These are phyloP conservation scores for Hecatera dysodea DNA, from an alignment of 2,888 invertebrate genomes.

Conservation along the genomic window DNA sequence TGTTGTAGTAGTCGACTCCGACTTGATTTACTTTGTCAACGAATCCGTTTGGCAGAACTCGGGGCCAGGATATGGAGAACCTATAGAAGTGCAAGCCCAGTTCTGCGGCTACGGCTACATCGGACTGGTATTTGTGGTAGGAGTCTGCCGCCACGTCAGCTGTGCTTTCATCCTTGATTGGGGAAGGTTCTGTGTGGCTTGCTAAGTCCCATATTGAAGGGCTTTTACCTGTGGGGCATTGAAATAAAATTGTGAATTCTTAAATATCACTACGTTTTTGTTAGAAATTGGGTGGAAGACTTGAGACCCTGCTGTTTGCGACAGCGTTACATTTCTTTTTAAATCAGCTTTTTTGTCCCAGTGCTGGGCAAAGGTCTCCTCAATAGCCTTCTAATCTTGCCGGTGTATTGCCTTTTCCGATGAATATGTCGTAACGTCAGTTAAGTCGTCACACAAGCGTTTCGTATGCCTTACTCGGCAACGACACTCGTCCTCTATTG, in stretches of 20 bases:
- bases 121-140: conserved; percentile 91
- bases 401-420: too few species aligned
- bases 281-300: too few species aligned
- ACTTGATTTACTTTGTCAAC: conserved; percentile 87
- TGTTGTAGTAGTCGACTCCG: conserved; percentile 92
- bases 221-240: conserved; percentile 87
- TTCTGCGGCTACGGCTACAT: conserved; percentile 83
- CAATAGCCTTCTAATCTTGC: too few species aligned
- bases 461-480: too few species aligned
- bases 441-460: too few species aligned
- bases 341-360: too few species aligned
- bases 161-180: conserved; percentile 73
- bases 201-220: conserved; percentile 90
- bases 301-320: too few species aligned
- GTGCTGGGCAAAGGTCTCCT: too few species aligned
- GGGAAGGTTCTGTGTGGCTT: conserved; percentile 73
- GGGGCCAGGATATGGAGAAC: conserved; percentile 92
- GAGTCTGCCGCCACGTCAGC: conserved; percentile 93
- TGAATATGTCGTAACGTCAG: too few species aligned
- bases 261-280: background rate
- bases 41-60: conserved; percentile 92
- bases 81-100: conserved; percentile 89
- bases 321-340: too few species aligned
- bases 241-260: background rate
- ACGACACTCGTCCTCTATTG: too few species aligned